Evolutionary conservation across 2,113 vertebrate genomes (phyloP).

Genomic region (Nibea albiflora): DNA sequence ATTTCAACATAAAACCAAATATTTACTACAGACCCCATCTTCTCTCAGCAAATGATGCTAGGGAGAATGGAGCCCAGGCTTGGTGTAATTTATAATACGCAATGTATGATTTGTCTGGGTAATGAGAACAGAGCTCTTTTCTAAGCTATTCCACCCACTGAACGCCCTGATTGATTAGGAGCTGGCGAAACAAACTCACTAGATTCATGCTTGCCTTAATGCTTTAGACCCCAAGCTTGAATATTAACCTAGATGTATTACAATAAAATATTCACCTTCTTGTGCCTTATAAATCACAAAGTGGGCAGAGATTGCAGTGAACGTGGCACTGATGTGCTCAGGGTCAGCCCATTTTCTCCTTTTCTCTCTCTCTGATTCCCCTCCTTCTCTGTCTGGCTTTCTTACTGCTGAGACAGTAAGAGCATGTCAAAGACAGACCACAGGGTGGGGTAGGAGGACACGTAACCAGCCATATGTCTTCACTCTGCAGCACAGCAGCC

Average conservation of each 20-base stretch:
- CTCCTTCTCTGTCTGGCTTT: slow-evolving; percentile 31
- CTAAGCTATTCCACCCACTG: slow-evolving; percentile 70
- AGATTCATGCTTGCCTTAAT: slow-evolving; percentile 73
- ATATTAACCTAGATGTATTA: slow-evolving; percentile 81
- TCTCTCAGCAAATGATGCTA: slow-evolving; percentile 43
- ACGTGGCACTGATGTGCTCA: slow-evolving; percentile 47
- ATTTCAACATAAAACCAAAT: slow-evolving; percentile 64
- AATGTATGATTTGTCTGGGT: slow-evolving; percentile 78
- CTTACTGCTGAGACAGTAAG: slow-evolving; percentile 30
- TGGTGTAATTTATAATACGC: slow-evolving; percentile 73
- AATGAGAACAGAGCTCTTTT: slow-evolving; percentile 81
- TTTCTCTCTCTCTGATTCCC: slow-evolving; percentile 17
- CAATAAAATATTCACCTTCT: slow-evolving; percentile 81
- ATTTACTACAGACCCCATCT: slow-evolving; percentile 58
- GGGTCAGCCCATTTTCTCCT: slow-evolving; percentile 65
- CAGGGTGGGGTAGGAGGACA: slow-evolving; percentile 94
- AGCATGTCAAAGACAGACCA: slow-evolving; percentile 87
- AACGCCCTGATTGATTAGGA: slow-evolving; percentile 81
- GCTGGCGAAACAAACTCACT: slow-evolving; percentile 71
- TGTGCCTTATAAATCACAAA: slow-evolving; percentile 80
- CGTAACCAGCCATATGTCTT: slow-evolving; percentile 73
- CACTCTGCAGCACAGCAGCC: slow-evolving; percentile 62
- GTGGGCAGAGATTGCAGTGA: slow-evolving; percentile 63
- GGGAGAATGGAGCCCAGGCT: slow-evolving; percentile 45
- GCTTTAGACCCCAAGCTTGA: slow-evolving; percentile 56